phyloP scores from a whole-genome alignment of 23 tunicate genomes.

The Botrylloides violaceus region DNA sequence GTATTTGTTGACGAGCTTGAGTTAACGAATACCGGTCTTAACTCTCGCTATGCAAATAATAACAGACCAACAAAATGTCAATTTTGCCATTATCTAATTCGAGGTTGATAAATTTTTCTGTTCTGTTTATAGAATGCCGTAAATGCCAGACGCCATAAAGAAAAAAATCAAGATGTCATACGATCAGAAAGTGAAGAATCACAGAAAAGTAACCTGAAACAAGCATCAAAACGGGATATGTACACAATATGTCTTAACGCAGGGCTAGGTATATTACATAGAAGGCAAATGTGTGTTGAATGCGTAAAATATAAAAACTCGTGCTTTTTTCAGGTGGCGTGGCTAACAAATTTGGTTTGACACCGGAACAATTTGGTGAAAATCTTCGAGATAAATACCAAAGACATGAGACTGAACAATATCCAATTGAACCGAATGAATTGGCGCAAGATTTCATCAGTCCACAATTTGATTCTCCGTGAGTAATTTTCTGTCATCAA shows the following conservation, averaged over 20 bases:
- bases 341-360: conserved; percentile 95
- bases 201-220: conserved; percentile 54
- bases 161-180: conserved; percentile 40
- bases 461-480: conserved; percentile 77
- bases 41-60: too few relatives aligned
- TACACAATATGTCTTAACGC: conserved; percentile 84
- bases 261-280: conserved; percentile 61
- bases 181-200: conserved; percentile 36
- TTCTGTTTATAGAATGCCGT: conserved; percentile 48
- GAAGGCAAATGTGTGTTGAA: too few relatives aligned
- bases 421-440: conserved; percentile 76
- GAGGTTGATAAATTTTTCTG: too few relatives aligned
- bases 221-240: conserved; percentile 74
- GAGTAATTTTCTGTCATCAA: neutral
- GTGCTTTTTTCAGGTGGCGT: conserved; percentile 46
- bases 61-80: too few relatives aligned
- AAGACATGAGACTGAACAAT: conserved; percentile 86
- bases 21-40: too few relatives aligned
- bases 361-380: conserved; percentile 93
- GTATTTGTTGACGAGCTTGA: too few relatives aligned
- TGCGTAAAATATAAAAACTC: neutral
- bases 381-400: conserved; percentile 87
- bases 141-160: conserved; percentile 47
- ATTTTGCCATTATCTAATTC: too few relatives aligned
- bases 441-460: conserved; percentile 83